Percentiles rank a stretch among this genome's conserved stretches.
phyloP scores from a whole-genome alignment of 2,888 invertebrate genomes.

The Thecocarcelia acutangulata region DNA sequence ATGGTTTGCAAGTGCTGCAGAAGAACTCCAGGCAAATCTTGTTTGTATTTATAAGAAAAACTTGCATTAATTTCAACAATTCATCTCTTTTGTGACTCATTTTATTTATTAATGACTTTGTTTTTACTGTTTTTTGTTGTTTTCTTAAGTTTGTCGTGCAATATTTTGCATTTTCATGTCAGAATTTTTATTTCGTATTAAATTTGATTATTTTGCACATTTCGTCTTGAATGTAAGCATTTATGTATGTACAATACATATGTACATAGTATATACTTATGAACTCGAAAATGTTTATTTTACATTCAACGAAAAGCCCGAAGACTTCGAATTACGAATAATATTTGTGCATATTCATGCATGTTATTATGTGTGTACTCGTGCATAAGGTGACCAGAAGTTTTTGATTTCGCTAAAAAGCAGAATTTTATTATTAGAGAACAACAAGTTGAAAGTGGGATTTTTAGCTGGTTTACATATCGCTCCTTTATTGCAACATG shows the following conservation, averaged over 20 bases:
- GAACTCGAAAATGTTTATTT: background rate
- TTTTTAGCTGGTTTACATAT: too few relatives aligned
- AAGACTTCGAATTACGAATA: background rate
- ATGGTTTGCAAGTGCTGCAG: slow-evolving; percentile 6
- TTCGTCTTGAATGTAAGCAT: slow-evolving; percentile 5
- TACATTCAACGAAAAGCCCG: background rate
- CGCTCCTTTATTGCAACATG: too few relatives aligned
- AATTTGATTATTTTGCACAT: slow-evolving; percentile 17
- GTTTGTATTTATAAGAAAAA: slow-evolving; percentile 19
- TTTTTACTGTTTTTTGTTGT: background rate
- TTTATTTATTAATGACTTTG: slow-evolving; percentile 25
- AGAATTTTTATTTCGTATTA: background rate
- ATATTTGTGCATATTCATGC: background rate
- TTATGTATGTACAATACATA: too few relatives aligned
- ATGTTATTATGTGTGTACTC: background rate
- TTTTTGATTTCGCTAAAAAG: too few relatives aligned
- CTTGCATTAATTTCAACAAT: slow-evolving; percentile 27
- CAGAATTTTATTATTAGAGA: too few relatives aligned
- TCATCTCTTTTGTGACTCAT: slow-evolving; percentile 29
- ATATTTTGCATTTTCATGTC: slow-evolving; percentile 13
- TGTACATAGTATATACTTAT: too few relatives aligned
- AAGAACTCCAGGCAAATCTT: slow-evolving; percentile 39
- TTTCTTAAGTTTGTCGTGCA: background rate
- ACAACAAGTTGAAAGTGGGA: too few relatives aligned
- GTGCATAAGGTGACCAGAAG: too few relatives aligned